A percentile compares a stretch with the other conserved stretches of the same genome.
phyloP scores from a whole-genome alignment of 2,888 invertebrate species.

The Machimus atricapillus region DNA sequence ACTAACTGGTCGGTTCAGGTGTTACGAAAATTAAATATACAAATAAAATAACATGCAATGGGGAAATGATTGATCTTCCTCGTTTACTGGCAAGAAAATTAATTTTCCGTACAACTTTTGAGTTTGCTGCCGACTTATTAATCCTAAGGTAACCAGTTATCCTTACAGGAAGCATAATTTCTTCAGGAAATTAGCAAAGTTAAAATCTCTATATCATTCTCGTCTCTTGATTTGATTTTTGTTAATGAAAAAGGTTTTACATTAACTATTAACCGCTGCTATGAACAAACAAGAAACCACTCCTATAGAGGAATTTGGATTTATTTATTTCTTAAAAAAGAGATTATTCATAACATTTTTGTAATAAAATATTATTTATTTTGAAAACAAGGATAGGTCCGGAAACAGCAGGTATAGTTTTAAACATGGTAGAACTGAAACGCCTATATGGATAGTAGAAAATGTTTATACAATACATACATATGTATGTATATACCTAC shows the following conservation, averaged over 20 bases:
- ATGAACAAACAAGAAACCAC: too few relatives aligned
- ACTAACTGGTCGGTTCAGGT: background rate
- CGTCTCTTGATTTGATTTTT: background rate
- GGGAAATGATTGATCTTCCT: background rate
- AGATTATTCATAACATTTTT: too few relatives aligned
- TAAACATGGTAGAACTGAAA: too few relatives aligned
- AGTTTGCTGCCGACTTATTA: background rate
- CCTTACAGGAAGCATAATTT: background rate
- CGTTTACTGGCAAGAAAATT: background rate
- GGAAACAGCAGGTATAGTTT: too few relatives aligned
- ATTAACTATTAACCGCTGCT: background rate
- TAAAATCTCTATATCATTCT: background rate
- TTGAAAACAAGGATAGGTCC: too few relatives aligned
- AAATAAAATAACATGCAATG: background rate
- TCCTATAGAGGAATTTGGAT: too few relatives aligned
- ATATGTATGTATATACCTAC: too few relatives aligned
- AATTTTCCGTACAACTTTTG: background rate
- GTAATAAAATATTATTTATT: too few relatives aligned
- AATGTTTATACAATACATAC: too few relatives aligned
- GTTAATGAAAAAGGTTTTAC: background rate
- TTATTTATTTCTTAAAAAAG: too few relatives aligned
- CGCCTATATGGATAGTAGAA: too few relatives aligned
- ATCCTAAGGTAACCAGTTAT: background rate
- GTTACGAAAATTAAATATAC: background rate
- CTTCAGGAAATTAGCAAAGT: background rate